Conservation (phyloP, 2,888 invertebrate species). For the Drosophila aldrichi region DNA sequence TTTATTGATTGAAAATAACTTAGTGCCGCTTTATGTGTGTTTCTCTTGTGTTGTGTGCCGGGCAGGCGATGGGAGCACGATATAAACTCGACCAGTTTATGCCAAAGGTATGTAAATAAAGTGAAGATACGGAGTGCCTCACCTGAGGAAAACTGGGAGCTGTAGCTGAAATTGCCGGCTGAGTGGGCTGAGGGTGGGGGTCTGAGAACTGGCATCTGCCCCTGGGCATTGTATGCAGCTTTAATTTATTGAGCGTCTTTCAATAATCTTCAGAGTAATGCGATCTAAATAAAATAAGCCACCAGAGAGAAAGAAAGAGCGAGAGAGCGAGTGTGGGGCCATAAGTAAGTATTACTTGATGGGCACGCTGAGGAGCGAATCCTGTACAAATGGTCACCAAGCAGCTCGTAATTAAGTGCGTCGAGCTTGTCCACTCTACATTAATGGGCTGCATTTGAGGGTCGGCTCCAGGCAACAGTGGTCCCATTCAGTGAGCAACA, state of each 20-base stretch:
- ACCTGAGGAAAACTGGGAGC: constrained; percentile 14
- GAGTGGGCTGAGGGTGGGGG: not conserved
- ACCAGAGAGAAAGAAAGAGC: constrained; percentile 15
- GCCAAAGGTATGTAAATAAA: constrained; percentile 74
- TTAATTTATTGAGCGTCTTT: constrained; percentile 56
- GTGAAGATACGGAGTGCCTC: constrained; percentile 37
- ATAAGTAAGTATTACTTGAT: not conserved
- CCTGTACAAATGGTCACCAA: constrained; percentile 22
- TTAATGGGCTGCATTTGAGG: constrained; percentile 51
- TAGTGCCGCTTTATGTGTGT: constrained; percentile 72
- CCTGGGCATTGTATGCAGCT: constrained; percentile 34
- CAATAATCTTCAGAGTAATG: constrained; percentile 56
- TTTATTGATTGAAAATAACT: constrained; percentile 80
- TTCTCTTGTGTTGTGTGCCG: constrained; percentile 22
- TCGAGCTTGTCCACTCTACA: constrained; percentile 40
- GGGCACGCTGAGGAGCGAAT: not conserved
- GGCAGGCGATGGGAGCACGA: constrained; percentile 31
- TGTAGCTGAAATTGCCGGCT: constrained; percentile 7
- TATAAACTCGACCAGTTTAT: constrained; percentile 72
- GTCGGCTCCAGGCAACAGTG: constrained; percentile 13
- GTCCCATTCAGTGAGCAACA: constrained; percentile 4
- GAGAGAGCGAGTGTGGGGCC: not conserved
- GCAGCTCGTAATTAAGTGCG: constrained; percentile 66
- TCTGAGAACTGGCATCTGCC: constrained; percentile 11
- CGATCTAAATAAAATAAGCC: constrained; percentile 36